Percentiles rank a stretch among this genome's conserved stretches.
phyloP scores from a whole-genome alignment of 2,113 vertebrate species.

The Gnathonemus longibarbis region DNA sequence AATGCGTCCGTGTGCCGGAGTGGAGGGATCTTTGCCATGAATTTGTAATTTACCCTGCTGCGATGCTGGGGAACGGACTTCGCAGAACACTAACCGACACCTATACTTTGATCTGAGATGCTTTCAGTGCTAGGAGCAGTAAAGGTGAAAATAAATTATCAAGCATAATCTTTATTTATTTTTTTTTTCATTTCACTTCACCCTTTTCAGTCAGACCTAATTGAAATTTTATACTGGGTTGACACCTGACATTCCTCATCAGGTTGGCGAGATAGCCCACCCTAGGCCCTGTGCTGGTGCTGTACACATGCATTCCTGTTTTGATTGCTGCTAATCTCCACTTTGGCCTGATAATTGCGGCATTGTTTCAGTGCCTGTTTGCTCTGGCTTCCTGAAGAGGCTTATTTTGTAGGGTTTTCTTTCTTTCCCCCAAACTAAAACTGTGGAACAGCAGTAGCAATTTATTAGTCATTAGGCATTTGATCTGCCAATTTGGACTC shows the following conservation, averaged over 20 bases:
- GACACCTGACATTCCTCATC: background rate
- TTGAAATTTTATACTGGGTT: background rate
- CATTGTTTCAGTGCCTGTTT: background rate
- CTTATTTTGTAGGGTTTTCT: background rate
- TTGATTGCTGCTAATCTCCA: background rate
- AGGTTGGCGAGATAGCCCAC: too few species aligned
- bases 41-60: background rate
- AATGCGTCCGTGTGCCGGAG: background rate
- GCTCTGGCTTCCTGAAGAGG: background rate
- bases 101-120: background rate
- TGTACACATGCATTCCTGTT: background rate
- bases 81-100: background rate
- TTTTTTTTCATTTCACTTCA: background rate
- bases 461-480: background rate
- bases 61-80: background rate
- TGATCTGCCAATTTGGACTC: constrained; percentile 3
- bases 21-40: background rate
- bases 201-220: background rate
- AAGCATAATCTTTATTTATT: background rate
- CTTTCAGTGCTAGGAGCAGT: background rate
- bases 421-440: background rate
- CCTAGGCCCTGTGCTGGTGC: background rate
- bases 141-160: background rate
- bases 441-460: background rate
- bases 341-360: background rate